These are phyloP conservation scores for Drosophila nigrodunni DNA, from an alignment of 1,140 invertebrate genomes.

Conservation along the genomic window DNA sequence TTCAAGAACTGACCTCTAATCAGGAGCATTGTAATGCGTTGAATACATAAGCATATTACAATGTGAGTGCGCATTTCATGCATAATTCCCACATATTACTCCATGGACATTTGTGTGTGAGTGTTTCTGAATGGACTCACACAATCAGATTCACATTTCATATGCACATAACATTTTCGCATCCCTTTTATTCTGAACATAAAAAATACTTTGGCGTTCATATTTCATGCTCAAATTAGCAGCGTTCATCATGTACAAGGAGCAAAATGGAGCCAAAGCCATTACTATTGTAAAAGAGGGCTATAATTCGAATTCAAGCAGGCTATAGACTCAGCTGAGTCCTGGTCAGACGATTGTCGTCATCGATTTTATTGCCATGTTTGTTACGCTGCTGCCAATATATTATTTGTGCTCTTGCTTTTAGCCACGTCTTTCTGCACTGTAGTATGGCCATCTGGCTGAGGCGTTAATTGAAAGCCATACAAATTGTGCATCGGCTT, in stretches of 20 bases:
- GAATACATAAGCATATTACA: constrained; percentile 74
- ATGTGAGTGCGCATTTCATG: constrained; percentile 10
- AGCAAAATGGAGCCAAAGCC: background rate
- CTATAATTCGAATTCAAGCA: constrained; percentile 4
- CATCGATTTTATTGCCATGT: constrained; percentile 50
- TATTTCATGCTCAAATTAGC: constrained; percentile 74
- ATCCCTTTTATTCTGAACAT: constrained; percentile 41
- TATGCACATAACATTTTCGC: constrained; percentile 65
- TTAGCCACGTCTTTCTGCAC: constrained; percentile 43
- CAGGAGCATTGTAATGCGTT: constrained; percentile 65
- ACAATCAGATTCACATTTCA: constrained; percentile 49
- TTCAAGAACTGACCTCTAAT: constrained; percentile 60
- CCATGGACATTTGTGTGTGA: constrained; percentile 16
- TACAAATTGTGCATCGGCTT: constrained; percentile 72
- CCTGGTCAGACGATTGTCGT: constrained; percentile 21
- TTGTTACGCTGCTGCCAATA: constrained; percentile 62
- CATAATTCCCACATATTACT: constrained; percentile 41
- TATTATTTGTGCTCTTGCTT: constrained; percentile 70
- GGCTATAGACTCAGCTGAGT: constrained; percentile 1
- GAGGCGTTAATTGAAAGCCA: constrained; percentile 79
- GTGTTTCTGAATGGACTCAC: constrained; percentile 26
- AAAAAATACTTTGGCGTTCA: constrained; percentile 64
- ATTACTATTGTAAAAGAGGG: background rate
- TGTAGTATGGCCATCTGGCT: constrained; percentile 28
- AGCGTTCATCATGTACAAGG: constrained; percentile 34